phyloP scores from a whole-genome alignment of 2,797 vertebrate species.

The Cirrhinus molitorella region DNA sequence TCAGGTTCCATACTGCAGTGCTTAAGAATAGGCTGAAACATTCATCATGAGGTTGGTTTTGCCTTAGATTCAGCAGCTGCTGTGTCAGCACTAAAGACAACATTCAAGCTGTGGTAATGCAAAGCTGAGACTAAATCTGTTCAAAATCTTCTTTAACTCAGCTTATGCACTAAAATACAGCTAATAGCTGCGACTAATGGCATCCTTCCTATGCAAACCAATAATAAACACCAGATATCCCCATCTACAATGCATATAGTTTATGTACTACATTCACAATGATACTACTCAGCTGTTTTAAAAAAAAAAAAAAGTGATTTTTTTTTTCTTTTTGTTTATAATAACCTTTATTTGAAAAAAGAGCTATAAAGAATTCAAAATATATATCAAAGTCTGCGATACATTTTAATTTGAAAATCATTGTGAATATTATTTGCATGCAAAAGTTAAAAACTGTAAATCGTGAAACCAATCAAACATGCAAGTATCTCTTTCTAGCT shows the following conservation, averaged over 20 bases:
- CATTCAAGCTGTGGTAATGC: neutral
- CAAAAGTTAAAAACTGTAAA: neutral
- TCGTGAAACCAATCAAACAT: neutral
- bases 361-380: neutral
- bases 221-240: neutral
- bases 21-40: neutral
- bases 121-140: neutral
- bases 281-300: neutral
- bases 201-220: neutral
- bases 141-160: neutral
- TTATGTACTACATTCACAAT: neutral
- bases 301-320: neutral
- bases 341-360: neutral
- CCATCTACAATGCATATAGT: neutral
- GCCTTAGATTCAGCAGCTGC: conserved; percentile 6
- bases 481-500: neutral
- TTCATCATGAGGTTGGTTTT: conserved; percentile 2
- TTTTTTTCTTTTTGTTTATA: neutral
- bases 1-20: neutral
- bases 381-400: neutral
- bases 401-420: neutral
- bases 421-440: neutral
- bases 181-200: neutral
- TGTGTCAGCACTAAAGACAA: conserved; percentile 7
- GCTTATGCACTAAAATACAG: neutral